Percentiles rank a stretch among this genome's conserved stretches.
phyloP scores from a whole-genome alignment of 2,113 vertebrate genomes.

The Misgurnus mizolepis region DNA sequence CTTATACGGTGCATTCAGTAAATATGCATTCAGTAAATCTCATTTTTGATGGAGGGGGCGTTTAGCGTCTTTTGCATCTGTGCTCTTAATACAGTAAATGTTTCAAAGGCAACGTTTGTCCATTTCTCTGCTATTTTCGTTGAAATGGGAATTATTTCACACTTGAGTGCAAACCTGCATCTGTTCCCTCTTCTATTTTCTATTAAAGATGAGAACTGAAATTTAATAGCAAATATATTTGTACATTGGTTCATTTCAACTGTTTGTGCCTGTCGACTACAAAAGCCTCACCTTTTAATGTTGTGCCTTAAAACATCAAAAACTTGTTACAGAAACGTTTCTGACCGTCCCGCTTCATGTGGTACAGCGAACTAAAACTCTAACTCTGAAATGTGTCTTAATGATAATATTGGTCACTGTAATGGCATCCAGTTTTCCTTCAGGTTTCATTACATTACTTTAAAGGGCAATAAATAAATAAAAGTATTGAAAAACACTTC shows the following conservation, averaged over 20 bases:
- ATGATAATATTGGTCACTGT: neutral
- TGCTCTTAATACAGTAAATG: neutral
- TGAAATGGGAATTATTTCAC: conserved; percentile 43
- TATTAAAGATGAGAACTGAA: conserved; percentile 48
- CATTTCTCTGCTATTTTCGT: conserved; percentile 18
- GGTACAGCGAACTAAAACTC: neutral
- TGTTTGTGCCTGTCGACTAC: conserved; percentile 44
- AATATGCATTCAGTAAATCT: too few species aligned
- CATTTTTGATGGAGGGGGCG: too few species aligned
- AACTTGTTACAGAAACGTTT: neutral
- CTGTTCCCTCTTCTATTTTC: conserved; percentile 36
- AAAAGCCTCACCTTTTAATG: conserved; percentile 1
- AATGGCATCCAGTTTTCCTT: neutral
- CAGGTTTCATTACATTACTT: neutral
- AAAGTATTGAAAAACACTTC: too few species aligned
- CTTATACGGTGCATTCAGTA: too few species aligned
- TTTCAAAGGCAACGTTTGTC: conserved; percentile 10
- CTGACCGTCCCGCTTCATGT: neutral
- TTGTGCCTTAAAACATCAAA: neutral
- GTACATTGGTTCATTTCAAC: conserved; percentile 45
- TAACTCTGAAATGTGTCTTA: neutral
- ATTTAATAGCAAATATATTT: conserved; percentile 41
- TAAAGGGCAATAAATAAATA: neutral
- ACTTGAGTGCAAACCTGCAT: conserved; percentile 29
- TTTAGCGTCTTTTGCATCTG: too few species aligned